Percentiles rank a stretch among this genome's conserved stretches.
Conservation (phyloP, 2,113 vertebrate genomes). For the Archocentrus centrarchus region DNA sequence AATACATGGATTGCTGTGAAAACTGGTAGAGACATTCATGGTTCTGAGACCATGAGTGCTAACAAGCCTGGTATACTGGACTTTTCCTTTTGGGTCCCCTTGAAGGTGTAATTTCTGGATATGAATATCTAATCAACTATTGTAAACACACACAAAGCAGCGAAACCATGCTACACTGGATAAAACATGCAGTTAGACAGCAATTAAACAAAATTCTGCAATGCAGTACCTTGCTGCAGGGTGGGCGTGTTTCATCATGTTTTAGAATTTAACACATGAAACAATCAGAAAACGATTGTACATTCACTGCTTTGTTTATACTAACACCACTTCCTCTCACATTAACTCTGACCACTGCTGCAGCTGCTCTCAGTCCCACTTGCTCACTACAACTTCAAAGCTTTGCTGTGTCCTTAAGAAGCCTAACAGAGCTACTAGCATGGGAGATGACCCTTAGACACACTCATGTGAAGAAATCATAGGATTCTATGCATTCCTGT, state of each 20-base stretch:
- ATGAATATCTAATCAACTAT: not conserved
- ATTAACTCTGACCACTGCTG: not conserved
- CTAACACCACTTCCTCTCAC: not conserved
- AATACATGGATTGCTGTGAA: not conserved
- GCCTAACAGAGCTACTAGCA: not conserved
- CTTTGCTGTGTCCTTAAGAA: conserved; percentile 1
- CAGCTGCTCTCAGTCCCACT: not conserved
- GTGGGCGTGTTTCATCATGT: not conserved
- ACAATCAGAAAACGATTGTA: not conserved
- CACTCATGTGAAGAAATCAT: not conserved
- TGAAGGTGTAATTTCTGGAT: not conserved
- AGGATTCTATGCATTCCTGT: not conserved
- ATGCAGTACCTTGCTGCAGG: not conserved
- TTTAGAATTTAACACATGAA: not conserved
- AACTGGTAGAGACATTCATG: not conserved
- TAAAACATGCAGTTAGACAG: not conserved
- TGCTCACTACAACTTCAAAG: not conserved
- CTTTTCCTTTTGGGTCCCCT: not conserved
- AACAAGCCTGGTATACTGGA: not conserved
- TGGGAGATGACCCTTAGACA: not conserved
- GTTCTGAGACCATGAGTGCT: not conserved
- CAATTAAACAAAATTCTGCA: conserved; percentile 4
- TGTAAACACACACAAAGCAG: not conserved
- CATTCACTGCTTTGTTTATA: not conserved
- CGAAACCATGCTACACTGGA: not conserved